Evolutionary conservation across 2,888 invertebrate genomes (phyloP), one percentile per base, ranked within the genome.

Genomic region (Drepana falcataria): DNA sequence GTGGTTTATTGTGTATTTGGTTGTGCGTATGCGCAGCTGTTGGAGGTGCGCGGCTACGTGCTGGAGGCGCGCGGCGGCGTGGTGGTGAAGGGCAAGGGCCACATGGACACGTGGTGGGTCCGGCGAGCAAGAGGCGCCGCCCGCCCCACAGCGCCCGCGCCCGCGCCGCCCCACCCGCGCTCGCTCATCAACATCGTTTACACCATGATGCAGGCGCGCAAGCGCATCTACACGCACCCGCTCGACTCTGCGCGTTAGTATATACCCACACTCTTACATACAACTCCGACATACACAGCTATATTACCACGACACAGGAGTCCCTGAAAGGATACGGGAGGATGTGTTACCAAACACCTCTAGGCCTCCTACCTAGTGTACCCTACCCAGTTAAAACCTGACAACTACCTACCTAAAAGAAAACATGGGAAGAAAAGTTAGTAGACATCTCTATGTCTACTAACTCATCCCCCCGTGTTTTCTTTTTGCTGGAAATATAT

Each of bases 61-160:
- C 87, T 95, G 47, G 93, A 95, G 68, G 91, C 94, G 69, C 93
- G 98, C n/a, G 98, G 98, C 0, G 89, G 94, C 55, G 95, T 98
- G 55, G 95, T 95, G 59, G 98, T 98, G 37, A 98, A 98, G 81
- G 98, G 98, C 58, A 98, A 98, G 84, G 98, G 98, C 0, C 94
- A 95, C 64, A 98, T 98, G 98, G 95, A 97, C 82, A 98, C 98
- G n/a, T 98, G 95, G 87, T 98, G 96, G 88, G 96, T 98, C 93
- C 52, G 95, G 9, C 44, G 95, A 33, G 93, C 93, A 49, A 91
- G 93, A 55, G 91, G 92, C 4, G 86, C 21, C 91, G 33, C 90
- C 93, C 55, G 89, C 92, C 60, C 83, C 91, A 6, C 7, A 92
- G 92, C 33, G 90, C 47, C 61, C 89, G 94, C 64, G 88, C 94